These are phyloP conservation scores for Myiothlypis coronata DNA, from an alignment of 2,797 vertebrate genomes.

Conservation along the genomic window DNA sequence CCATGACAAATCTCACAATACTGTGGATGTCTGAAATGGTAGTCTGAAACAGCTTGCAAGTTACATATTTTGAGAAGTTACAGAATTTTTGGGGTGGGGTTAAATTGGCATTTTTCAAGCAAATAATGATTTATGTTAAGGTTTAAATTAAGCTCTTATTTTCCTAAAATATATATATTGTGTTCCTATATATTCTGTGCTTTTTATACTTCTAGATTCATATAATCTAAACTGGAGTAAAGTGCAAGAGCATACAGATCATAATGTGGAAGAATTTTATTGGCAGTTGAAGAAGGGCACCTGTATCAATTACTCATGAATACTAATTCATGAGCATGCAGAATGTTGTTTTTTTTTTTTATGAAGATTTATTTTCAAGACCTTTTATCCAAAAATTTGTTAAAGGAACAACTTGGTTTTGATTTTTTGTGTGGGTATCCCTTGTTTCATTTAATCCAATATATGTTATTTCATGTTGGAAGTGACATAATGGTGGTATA, in stretches of 20 bases:
- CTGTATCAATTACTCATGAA: not conserved
- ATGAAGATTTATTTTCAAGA: not conserved
- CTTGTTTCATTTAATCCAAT: not conserved
- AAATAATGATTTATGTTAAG: not conserved
- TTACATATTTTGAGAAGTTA: not conserved
- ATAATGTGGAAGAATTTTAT: not conserved
- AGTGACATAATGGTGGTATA: not conserved
- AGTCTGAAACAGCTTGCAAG: not conserved
- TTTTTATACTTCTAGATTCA: not conserved
- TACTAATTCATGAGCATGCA: not conserved
- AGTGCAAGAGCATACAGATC: not conserved
- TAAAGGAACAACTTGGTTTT: fast-evolving
- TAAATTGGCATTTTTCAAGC: not conserved
- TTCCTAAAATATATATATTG: not conserved
- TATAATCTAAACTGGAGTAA: not conserved
- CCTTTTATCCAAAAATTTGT: not conserved
- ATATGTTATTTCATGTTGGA: not conserved
- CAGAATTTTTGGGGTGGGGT: not conserved
- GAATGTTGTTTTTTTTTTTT: not conserved
- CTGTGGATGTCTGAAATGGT: not conserved
- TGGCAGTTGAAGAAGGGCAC: not conserved
- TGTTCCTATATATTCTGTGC: not conserved
- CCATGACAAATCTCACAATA: not conserved
- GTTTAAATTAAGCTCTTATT: not conserved
- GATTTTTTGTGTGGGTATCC: not conserved